Evolutionary conservation across 2,113 vertebrate species (phyloP).

Genomic region (Catagonus wagneri): DNA sequence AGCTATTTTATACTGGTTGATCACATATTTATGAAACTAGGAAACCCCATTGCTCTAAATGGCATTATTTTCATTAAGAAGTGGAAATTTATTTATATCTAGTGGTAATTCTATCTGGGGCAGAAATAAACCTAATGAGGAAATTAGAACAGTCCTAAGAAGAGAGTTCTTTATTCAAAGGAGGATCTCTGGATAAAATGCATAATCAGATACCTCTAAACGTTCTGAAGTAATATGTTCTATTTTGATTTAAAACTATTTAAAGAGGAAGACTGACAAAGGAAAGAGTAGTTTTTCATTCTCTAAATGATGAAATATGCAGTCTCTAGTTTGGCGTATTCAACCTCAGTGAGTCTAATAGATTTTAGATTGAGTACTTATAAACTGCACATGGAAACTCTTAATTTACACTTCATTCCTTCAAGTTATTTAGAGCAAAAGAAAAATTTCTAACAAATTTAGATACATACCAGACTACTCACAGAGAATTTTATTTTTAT

Average conservation of each 20-base stretch:
- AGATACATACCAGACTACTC: neutral
- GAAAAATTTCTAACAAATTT: neutral
- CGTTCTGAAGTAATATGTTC: neutral
- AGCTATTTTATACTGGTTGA: neutral
- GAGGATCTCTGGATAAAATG: neutral
- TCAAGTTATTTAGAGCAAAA: neutral
- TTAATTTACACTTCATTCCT: neutral
- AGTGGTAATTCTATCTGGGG: neutral
- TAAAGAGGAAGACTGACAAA: neutral
- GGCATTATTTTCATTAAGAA: neutral
- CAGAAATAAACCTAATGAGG: conserved; percentile 42
- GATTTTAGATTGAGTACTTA: neutral
- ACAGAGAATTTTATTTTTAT: neutral
- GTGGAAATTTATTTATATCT: neutral
- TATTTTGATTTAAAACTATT: neutral
- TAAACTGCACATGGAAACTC: neutral
- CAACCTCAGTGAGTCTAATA: neutral
- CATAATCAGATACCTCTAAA: neutral
- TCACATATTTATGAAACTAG: neutral
- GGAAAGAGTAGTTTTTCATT: neutral
- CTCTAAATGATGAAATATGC: neutral
- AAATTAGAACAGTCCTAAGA: neutral
- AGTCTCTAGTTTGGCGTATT: neutral
- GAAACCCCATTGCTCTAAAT: conserved; percentile 43
- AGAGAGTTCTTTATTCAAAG: neutral